Evolutionary conservation across 2,888 invertebrate species (phyloP).

Genomic region (Eucera pruinosa): DNA sequence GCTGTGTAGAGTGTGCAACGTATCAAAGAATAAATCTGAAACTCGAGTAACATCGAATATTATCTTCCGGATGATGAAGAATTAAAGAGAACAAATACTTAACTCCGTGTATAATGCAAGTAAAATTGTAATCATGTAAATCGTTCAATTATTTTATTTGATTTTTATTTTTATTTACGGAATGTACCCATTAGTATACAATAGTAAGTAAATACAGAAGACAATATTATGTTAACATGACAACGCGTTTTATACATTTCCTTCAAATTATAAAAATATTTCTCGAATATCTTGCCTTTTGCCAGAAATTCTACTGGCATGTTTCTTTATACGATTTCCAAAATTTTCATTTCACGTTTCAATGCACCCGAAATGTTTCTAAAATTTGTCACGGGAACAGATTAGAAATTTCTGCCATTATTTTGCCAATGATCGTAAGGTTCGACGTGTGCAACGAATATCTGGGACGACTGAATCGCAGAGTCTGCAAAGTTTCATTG

Average conservation of each 20-base stretch:
- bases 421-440: conserved; percentile 13
- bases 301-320: too few relatives aligned
- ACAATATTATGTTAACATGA: too few relatives aligned
- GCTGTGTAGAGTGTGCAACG: too few relatives aligned
- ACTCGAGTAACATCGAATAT: neutral
- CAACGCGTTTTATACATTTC: neutral
- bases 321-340: neutral
- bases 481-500: neutral
- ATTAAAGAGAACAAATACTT: conserved; percentile 3
- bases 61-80: neutral
- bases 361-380: neutral
- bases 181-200: too few relatives aligned
- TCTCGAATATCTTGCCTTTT: neutral
- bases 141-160: conserved; percentile 18
- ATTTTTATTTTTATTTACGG: too few relatives aligned
- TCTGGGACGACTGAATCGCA: neutral
- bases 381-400: neutral
- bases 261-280: neutral
- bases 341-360: too few relatives aligned
- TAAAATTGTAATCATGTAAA: conserved; percentile 18
- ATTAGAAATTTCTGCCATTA: neutral
- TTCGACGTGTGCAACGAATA: neutral
- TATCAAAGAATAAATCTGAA: neutral
- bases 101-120: conserved; percentile 3
- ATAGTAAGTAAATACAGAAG: too few relatives aligned